Evolutionary conservation across 2,888 invertebrate genomes (phyloP), one percentile per base, ranked within the genome.

Genomic region (Serrognathus titanus): DNA sequence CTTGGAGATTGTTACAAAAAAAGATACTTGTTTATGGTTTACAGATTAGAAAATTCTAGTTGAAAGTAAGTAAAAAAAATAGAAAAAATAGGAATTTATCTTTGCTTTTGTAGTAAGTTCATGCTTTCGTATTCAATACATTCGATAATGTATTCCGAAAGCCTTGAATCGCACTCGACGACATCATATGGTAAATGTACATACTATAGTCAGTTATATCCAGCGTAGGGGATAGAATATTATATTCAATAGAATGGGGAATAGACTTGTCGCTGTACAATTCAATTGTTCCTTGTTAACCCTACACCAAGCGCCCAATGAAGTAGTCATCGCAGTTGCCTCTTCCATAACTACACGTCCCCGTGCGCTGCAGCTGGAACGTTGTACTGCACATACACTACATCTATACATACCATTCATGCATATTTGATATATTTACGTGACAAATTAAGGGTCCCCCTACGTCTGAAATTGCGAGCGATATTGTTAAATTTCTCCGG

Each of bases 281-380:
- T 77, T 75, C 72, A 75, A 77, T 76, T 76, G 76, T 75, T 76
- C 74, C 75, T 77, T 71, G 76, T 77, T 77, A 77, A 76, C 77
- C 77, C 75, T 75, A 75, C 74, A 71, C 73, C 69, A 70, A 51
- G 57, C 57, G 66, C 53, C 69, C 75, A 68, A 57, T 52, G 43
- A 57, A 51, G 55, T 63, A 58, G 45, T 62, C 51, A 51, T 40
- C 41, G 51, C n/a, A 12, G 40, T 35, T 38, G 58, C 41, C 12
- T 53, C 36, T 39, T 41, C 49, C 51, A 58, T 43, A 43, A 43
- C 16, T 16, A 43, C 43, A 43, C 13, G 43, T 43, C 43, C 20
- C 49, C 52, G 40, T 37, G 51, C 39, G 31, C 46, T 47, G 47
- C 51, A 43, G 37, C 38, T 52, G 47, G 52, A 46, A 37, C 48